These are phyloP conservation scores for Chionoecetes opilio DNA, from an alignment of 1,140 invertebrate genomes.

Conservation along the genomic window DNA sequence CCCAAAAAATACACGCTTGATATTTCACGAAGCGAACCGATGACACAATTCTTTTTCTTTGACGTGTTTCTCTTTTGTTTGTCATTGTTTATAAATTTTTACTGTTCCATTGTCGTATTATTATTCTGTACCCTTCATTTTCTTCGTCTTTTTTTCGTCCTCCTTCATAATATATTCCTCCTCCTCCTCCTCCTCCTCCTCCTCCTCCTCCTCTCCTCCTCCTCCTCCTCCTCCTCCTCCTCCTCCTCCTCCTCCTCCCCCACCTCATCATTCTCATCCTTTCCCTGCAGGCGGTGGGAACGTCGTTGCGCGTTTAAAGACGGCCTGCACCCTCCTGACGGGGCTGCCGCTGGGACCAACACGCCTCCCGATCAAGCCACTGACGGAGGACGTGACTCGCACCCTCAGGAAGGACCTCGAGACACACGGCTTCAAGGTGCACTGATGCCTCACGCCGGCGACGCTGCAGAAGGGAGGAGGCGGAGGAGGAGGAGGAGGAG, in stretches of 20 bases:
- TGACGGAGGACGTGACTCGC: background rate
- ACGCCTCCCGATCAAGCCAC: constrained; percentile 54
- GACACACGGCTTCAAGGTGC: constrained; percentile 46
- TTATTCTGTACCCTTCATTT: background rate
- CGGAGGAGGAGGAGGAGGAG: background rate
- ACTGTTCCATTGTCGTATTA: background rate
- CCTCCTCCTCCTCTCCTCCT: background rate
- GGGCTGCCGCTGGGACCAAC: constrained; percentile 57
- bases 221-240: background rate
- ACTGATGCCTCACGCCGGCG: background rate
- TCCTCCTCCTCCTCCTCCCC: background rate
- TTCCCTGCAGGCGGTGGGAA: background rate
- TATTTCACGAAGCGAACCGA: too few relatives aligned
- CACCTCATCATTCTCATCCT: background rate
- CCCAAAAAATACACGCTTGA: too few relatives aligned
- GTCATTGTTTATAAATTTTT: background rate
- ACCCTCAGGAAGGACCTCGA: constrained; percentile 47
- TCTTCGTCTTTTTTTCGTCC: background rate
- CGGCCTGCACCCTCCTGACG: constrained; percentile 52
- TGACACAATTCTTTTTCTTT: too few relatives aligned
- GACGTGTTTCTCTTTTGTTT: too few relatives aligned
- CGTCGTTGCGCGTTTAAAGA: constrained; percentile 38
- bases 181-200: background rate
- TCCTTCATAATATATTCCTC: background rate
- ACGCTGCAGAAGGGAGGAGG: background rate